Evolutionary conservation across 2,113 vertebrate genomes (phyloP).

Genomic region (Ptychochromis oligacanthus): DNA sequence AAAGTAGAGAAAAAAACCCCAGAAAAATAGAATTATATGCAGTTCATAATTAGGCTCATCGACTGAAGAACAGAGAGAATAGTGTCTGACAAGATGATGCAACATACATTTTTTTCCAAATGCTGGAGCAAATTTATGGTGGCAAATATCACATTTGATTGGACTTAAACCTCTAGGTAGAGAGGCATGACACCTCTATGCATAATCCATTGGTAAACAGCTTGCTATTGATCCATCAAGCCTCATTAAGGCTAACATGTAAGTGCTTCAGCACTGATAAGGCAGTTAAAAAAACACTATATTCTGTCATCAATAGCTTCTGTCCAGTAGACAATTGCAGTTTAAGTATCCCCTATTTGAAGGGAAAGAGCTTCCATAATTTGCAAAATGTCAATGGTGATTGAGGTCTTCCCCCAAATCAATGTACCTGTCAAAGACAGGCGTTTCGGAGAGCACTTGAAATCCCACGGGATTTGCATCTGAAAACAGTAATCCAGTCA

Average conservation of each 20-base stretch:
- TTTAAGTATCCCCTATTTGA: conserved; percentile 56
- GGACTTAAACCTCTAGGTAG: conserved; percentile 30
- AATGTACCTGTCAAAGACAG: conserved; percentile 49
- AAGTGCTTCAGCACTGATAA: conserved; percentile 36
- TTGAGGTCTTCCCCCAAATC: conserved; percentile 64
- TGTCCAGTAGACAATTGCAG: conserved; percentile 46
- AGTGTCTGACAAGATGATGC: neutral
- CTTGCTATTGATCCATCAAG: conserved; percentile 53
- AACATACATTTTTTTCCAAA: neutral
- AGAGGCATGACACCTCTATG: conserved; percentile 18
- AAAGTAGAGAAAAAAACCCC: neutral
- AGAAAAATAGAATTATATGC: too few species aligned
- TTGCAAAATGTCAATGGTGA: conserved; percentile 65
- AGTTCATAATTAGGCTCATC: neutral
- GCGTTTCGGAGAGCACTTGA: conserved; percentile 44
- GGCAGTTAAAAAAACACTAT: conserved; percentile 58
- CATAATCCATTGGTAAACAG: conserved; percentile 50
- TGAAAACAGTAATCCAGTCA: conserved; percentile 66
- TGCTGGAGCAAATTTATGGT: neutral
- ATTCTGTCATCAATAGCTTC: conserved; percentile 40
- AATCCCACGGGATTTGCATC: conserved; percentile 65
- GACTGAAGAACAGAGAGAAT: neutral
- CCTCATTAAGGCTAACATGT: conserved; percentile 27
- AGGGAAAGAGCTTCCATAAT: conserved; percentile 53
- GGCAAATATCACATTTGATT: conserved; percentile 33